phyloP scores from a whole-genome alignment of 2,888 invertebrate species.

The Tetranychus piercei region DNA sequence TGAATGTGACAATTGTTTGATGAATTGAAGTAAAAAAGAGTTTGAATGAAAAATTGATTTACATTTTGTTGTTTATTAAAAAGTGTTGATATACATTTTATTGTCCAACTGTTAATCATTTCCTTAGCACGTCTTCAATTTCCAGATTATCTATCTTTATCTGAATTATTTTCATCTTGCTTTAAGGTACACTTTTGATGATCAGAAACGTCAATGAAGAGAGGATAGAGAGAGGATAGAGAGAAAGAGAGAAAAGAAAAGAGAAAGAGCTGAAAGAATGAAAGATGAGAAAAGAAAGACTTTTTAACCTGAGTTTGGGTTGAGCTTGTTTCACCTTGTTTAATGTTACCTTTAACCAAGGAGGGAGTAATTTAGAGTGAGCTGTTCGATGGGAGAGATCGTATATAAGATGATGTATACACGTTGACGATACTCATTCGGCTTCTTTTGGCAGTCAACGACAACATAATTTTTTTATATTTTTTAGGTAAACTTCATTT shows the following conservation, averaged over 20 bases:
- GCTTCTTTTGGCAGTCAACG: not conserved
- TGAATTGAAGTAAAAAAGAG: no score
- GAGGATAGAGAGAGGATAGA: not conserved
- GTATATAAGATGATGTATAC: not conserved
- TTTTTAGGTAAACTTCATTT: not conserved
- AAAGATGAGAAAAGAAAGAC: not conserved
- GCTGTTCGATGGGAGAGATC: not conserved
- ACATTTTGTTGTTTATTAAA: no score
- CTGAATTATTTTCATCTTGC: not conserved
- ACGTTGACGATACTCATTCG: not conserved
- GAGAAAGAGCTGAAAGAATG: not conserved
- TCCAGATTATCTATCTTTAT: not conserved
- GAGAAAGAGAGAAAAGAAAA: not conserved
- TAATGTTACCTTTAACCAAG: not conserved
- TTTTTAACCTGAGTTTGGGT: not conserved
- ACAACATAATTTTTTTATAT: not conserved
- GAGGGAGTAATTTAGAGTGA: not conserved
- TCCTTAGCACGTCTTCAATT: no score
- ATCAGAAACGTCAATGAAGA: not conserved
- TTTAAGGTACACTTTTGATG: not conserved
- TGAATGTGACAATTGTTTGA: no score
- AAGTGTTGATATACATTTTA: no score
- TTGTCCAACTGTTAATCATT: no score
- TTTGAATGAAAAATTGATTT: no score
- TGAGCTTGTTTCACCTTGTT: not conserved